These are phyloP conservation scores for Crotalus adamanteus DNA, from an alignment of 2,797 vertebrate species.

Conservation along the genomic window DNA sequence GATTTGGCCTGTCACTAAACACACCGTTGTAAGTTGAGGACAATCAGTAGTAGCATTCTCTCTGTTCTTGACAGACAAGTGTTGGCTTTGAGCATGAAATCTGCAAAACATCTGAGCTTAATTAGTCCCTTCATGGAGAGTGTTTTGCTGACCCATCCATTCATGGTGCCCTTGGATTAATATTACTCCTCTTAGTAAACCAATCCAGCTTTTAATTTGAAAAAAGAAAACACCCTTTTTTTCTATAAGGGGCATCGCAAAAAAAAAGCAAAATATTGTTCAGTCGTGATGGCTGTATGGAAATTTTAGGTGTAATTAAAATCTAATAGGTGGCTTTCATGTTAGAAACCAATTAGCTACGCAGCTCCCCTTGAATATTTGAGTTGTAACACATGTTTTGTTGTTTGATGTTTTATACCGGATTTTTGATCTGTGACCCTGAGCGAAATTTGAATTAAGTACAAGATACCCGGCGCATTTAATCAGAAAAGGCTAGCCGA, in stretches of 20 bases:
- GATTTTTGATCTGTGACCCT: neutral
- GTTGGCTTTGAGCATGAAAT: neutral
- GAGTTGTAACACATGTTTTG: neutral
- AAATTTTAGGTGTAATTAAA: neutral
- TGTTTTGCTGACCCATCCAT: neutral
- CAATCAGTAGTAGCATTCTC: neutral
- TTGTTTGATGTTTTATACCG: neutral
- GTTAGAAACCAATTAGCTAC: neutral
- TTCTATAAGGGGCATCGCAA: neutral
- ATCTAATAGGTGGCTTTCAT: neutral
- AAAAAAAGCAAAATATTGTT: neutral
- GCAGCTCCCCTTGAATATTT: neutral
- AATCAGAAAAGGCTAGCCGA: neutral
- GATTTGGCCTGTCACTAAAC: no score
- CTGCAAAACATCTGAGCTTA: neutral
- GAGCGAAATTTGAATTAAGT: neutral
- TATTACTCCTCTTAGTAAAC: neutral
- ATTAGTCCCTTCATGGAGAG: neutral
- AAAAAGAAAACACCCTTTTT: neutral
- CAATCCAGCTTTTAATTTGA: neutral
- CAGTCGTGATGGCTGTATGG: neutral
- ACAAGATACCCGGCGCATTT: neutral
- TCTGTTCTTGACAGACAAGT: neutral
- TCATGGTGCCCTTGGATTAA: neutral
- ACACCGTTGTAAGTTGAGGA: no score